These are phyloP conservation scores for Macropodus opercularis DNA, from an alignment of 2,797 vertebrate species.

Conservation along the genomic window DNA sequence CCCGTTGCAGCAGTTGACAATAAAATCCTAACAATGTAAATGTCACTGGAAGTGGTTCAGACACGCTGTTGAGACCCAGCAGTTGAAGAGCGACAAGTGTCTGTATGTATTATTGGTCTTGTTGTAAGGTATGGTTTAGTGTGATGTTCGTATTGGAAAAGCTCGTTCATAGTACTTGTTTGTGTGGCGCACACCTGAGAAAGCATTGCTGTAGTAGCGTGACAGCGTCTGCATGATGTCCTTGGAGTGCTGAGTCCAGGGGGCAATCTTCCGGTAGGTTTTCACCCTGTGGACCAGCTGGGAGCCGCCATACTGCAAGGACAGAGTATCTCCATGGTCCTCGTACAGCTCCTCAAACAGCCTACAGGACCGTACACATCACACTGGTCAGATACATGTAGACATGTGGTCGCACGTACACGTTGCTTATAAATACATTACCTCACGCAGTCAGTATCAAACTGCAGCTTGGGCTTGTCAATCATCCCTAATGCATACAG, in stretches of 20 bases:
- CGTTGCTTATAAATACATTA: too few relatives aligned
- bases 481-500: slow-evolving; percentile 94
- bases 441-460: slow-evolving; percentile 97
- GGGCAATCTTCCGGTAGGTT: slow-evolving; percentile 97
- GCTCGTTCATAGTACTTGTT: too few relatives aligned
- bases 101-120: not conserved
- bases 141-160: too few relatives aligned
- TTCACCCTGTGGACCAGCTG: slow-evolving; percentile 98
- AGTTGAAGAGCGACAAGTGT: too few relatives aligned
- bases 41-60: not conserved
- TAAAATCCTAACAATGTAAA: not conserved
- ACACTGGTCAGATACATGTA: too few relatives aligned
- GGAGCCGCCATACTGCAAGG: slow-evolving; percentile 96
- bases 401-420: too few relatives aligned
- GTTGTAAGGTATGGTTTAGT: not conserved
- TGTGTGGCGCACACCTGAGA: slow-evolving; percentile 92
- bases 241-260: slow-evolving; percentile 98
- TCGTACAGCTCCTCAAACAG: slow-evolving; percentile 98
- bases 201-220: slow-evolving; percentile 97
- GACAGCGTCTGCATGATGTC: slow-evolving; percentile 99
- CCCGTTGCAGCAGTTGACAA: not conserved
- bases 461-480: slow-evolving; percentile 95
- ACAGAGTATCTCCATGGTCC: slow-evolving; percentile 96
- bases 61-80: too few relatives aligned
- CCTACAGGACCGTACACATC: slow-evolving; percentile 67